Base-by-base conservation (phyloP, 2,888 invertebrate species). In the Andrena minutula region DNA sequence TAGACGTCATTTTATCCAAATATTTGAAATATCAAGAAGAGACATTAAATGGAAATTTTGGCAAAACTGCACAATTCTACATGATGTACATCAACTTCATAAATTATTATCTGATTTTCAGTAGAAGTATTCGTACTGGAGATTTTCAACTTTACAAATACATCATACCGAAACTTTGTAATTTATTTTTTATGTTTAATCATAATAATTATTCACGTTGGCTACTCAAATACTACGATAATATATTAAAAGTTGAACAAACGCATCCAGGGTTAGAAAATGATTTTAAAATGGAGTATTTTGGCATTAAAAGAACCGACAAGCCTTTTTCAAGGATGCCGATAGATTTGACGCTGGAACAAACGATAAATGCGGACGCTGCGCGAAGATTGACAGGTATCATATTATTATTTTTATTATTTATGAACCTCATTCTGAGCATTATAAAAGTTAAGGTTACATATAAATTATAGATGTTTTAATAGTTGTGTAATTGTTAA, bases 321-420 rank as follows among this genome's bases (percentile, higher is more conserved):
- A 63, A 60, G 2, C 12, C 3, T 30, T 79, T 68, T 30, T 65
- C 53, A 7, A 63, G 68, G 23, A 2, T 51, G 53, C 78, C 88
- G 5, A 68, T 88, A 20, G 87, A 89, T 53, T 70, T 88, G 16
- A 85, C 85, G 28, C 51, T 89, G 26, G 87, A 87, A 70, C 80
- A 84, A 64, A 89, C 87, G 2, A 66, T 87, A 8, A 88, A 87
- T 79, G 84, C 86, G 8, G 82, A 88, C 75, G 88, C 88, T 49
- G 83, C 85, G 20, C 79, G 75, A 51, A 65, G 68, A 68, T 75
- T 88, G n/a, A 80, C 83, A n/a, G 87, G 83, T 3, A 30, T 64
- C 12, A 12, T 41, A 41, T 41, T 41, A 41, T 12, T 41, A 12
- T 41, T 41, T 41, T 41, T 41, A 12, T 41, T 41, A 41, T 41